Evolutionary conservation across 2,888 invertebrate genomes (phyloP).

Genomic region (Drosophila austrosaltans): DNA sequence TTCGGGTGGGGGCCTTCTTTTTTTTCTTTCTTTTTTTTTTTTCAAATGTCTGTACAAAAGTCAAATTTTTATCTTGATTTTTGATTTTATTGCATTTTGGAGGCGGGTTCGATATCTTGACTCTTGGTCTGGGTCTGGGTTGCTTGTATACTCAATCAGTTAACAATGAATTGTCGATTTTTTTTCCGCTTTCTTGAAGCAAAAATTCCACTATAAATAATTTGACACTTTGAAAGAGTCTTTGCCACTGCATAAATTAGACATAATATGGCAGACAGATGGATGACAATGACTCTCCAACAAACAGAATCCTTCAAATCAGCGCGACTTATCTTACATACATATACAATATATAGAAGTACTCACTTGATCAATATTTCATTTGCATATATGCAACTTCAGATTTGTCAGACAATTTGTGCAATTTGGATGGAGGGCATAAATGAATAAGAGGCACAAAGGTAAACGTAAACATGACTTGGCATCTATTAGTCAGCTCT

Average conservation of each 20-base stretch:
- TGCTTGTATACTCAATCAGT: constrained; percentile 38
- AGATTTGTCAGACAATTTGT: not conserved
- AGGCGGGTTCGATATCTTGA: constrained; percentile 29
- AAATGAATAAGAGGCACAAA: not conserved
- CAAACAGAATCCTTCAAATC: constrained; percentile 18
- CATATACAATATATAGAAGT: not conserved
- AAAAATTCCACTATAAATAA: constrained; percentile 65
- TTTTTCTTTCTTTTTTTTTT: no score
- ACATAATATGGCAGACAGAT: constrained; percentile 41
- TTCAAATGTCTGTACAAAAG: constrained; percentile 38
- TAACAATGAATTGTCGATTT: constrained; percentile 61
- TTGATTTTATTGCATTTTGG: constrained; percentile 16
- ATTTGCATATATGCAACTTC: constrained; percentile 42
- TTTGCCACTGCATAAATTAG: constrained; percentile 55
- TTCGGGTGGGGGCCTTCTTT: constrained; percentile 18
- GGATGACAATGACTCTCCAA: constrained; percentile 35
- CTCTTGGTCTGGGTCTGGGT: constrained; percentile 17
- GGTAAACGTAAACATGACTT: not conserved
- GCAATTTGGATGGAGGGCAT: not conserved
- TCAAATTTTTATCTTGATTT: constrained; percentile 15
- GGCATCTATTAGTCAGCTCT: not conserved
- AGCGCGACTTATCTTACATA: constrained; percentile 8
- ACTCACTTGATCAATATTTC: constrained; percentile 14
- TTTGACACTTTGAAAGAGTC: constrained; percentile 52
- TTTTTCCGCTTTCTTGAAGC: constrained; percentile 52